Conservation (phyloP, 2,888 invertebrate genomes). For the Amphipyra tragopoginis region DNA sequence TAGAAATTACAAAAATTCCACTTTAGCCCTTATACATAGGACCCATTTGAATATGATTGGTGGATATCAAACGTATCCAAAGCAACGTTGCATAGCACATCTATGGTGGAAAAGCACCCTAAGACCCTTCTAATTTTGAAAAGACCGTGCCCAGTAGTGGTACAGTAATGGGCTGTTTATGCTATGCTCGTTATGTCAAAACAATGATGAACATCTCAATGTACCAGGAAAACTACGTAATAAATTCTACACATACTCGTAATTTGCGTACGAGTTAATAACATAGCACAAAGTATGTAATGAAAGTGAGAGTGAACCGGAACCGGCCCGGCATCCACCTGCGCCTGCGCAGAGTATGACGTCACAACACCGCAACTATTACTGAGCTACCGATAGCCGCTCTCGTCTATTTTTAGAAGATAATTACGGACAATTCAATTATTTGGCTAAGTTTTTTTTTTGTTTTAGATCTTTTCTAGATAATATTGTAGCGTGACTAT, state of each 20-base stretch:
- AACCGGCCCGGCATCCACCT: conserved; percentile 56
- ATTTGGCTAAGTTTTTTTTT: conserved; percentile 10
- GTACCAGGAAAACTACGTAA: not conserved
- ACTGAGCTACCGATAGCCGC: conserved; percentile 7
- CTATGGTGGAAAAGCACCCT: too few relatives aligned
- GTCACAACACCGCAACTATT: conserved; percentile 39
- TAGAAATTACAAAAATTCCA: too few relatives aligned
- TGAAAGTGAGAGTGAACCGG: conserved; percentile 62
- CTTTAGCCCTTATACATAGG: too few relatives aligned
- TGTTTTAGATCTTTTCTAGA: conserved; percentile 7
- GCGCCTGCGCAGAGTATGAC: conserved; percentile 44
- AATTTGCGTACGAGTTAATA: conserved; percentile 30
- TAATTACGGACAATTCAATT: conserved; percentile 42
- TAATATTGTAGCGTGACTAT: conserved; percentile 7
- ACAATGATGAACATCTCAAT: not conserved
- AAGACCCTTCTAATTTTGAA: too few relatives aligned
- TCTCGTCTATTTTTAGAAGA: conserved; percentile 35
- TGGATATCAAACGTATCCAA: too few relatives aligned
- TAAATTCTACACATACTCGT: conserved; percentile 8
- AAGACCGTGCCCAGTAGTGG: too few relatives aligned
- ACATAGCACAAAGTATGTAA: conserved; percentile 34
- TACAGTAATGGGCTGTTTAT: too few relatives aligned
- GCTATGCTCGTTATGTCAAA: not conserved
- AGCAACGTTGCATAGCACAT: too few relatives aligned
- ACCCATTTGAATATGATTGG: too few relatives aligned